Evolutionary conservation across 2,888 invertebrate species (phyloP), one percentile per base, ranked within the genome.

Genomic region (Endomychus coccineus): DNA sequence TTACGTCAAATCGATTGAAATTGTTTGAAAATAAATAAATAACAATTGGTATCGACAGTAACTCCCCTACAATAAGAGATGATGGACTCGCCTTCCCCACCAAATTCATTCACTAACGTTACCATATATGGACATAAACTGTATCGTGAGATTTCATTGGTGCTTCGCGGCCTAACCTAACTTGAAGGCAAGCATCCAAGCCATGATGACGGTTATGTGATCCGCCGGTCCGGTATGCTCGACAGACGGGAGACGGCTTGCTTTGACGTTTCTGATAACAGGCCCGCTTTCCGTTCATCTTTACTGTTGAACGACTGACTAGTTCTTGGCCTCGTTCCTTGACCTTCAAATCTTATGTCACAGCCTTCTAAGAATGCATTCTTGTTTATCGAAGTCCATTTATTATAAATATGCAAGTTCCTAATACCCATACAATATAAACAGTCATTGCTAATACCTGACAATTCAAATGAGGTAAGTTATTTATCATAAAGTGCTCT

Each of bases 61-160:
- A 52, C 56, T 49, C 59, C 59, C 62, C 62, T 58, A 42, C 43
- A 27, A 36, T 33, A 43, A 34, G 27, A 22, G 37, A 17, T 30
- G 44, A 54, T 68, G 59, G 62, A 66, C 58, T 63, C 60, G 59
- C 52, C 69, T 67, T 52, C 63, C 70, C 69, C 69, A 67, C 71
- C 68, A 68, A 64, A 61, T 65, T 63, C 71, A 71, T 71, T 74
- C 71, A 75, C 73, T 73, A 60, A 74, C 73, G 73, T 78, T 77
- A 77, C 83, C 83, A 77, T 82, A 82, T 82, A 82, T 79, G 82
- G 83, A 76, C 79, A 82, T 80, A 77, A 74, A 78, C 77, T 74
- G 74, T 74, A 75, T 71, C 62, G 68, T 60, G 72, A 58, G 53
- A 61, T 67, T 64, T 70, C 72, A 83, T 83, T 83, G 83, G 82